A percentile compares a stretch with the other conserved stretches of the same genome.
Conservation (phyloP, 2,797 vertebrate genomes). For the Alca torda region DNA sequence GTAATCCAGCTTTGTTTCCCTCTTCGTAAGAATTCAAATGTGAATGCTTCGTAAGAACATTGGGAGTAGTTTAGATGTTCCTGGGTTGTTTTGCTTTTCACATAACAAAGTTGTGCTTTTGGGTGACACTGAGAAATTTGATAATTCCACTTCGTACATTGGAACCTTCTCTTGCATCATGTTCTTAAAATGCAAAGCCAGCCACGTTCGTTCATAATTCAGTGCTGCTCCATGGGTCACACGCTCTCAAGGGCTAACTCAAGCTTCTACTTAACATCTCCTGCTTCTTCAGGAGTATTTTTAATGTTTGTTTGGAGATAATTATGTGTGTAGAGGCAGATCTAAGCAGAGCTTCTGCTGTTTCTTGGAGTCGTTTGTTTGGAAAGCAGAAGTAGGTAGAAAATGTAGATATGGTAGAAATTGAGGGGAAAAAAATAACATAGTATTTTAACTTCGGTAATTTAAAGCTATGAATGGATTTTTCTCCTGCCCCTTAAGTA, state of each 20-base stretch:
- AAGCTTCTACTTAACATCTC: background rate
- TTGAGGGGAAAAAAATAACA: background rate
- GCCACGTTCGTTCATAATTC: background rate
- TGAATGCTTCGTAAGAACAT: background rate
- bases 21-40: background rate
- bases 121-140: background rate
- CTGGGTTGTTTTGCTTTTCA: background rate
- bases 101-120: background rate
- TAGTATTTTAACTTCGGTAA: background rate
- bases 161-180: background rate
- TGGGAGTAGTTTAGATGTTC: background rate
- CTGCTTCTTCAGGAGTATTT: slow-evolving; percentile 3
- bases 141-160: background rate
- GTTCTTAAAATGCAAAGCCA: slow-evolving; percentile 25
- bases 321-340: slow-evolving; percentile 1
- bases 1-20: background rate
- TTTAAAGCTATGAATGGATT: background rate
- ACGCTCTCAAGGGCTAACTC: slow-evolving; percentile 1
- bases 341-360: background rate
- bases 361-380: slow-evolving; percentile 15
- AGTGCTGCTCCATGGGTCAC: slow-evolving; percentile 14
- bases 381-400: background rate
- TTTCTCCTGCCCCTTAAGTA: background rate
- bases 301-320: slow-evolving; percentile 35
- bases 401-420: background rate